Percentiles rank a stretch among this genome's conserved stretches.
These are phyloP conservation scores for Apamea monoglypha DNA, from an alignment of 2,888 invertebrate genomes.

Conservation along the genomic window DNA sequence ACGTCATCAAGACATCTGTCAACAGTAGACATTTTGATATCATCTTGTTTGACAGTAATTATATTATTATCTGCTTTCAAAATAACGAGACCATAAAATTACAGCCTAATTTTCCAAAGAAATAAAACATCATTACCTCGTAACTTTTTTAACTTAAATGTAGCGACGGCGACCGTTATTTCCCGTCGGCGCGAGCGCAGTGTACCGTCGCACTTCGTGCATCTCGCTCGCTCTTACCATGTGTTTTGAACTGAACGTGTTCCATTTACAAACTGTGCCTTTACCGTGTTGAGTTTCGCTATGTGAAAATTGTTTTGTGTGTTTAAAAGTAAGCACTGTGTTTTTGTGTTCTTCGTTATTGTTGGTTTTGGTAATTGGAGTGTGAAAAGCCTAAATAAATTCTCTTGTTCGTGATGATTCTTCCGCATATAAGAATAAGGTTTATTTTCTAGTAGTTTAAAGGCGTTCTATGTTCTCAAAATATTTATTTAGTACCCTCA, in stretches of 20 bases:
- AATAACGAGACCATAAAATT: constrained; percentile 21
- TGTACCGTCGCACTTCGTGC: constrained; percentile 72
- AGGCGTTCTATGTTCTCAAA: background rate
- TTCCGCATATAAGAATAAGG: constrained; percentile 2
- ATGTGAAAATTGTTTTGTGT: constrained; percentile 59
- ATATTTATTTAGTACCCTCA: background rate
- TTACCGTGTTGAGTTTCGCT: constrained; percentile 45
- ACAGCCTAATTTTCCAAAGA: constrained; percentile 28
- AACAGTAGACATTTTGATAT: background rate
- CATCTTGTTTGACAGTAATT: background rate
- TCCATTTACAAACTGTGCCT: constrained; percentile 57
- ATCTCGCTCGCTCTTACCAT: constrained; percentile 80
- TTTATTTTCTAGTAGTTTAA: background rate
- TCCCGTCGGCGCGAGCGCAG: constrained; percentile 72
- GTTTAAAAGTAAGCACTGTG: constrained; percentile 56
- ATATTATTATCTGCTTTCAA: constrained; percentile 15
- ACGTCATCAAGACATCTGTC: background rate
- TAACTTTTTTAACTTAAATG: constrained; percentile 56
- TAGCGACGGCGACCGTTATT: constrained; percentile 72
- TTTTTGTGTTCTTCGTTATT: constrained; percentile 23
- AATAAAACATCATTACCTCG: constrained; percentile 45
- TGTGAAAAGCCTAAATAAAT: constrained; percentile 28
- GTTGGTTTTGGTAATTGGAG: constrained; percentile 19
- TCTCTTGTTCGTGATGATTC: background rate
- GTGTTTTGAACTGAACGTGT: constrained; percentile 60